Evolutionary conservation across 2,797 vertebrate genomes (phyloP).

Genomic region (Urosaurus nigricauda): DNA sequence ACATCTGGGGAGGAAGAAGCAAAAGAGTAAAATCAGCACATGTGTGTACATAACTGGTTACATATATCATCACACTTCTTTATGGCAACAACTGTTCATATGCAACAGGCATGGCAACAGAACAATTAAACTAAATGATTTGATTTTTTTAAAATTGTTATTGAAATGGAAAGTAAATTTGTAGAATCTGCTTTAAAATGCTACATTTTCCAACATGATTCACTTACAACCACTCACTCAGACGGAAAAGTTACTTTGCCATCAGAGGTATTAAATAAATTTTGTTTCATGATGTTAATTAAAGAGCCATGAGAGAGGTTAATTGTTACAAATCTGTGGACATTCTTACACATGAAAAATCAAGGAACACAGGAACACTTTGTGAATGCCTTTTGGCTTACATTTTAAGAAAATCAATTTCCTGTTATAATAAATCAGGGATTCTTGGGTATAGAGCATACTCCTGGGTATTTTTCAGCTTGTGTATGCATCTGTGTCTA

Average conservation of each 20-base stretch:
- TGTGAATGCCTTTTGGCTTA: neutral
- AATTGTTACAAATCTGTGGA: neutral
- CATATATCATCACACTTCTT: neutral
- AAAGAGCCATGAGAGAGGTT: constrained; percentile 25
- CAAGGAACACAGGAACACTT: constrained; percentile 32
- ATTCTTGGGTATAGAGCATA: neutral
- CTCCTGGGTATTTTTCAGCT: neutral
- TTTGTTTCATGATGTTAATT: constrained; percentile 16
- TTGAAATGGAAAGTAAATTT: neutral
- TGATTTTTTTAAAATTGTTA: neutral
- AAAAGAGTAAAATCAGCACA: neutral
- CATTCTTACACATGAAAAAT: constrained; percentile 26
- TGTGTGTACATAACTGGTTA: neutral
- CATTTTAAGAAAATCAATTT: neutral
- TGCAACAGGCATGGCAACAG: neutral
- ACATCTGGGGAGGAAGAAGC: neutral
- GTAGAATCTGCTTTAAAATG: neutral
- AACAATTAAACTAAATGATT: neutral
- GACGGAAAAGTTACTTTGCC: constrained; percentile 1
- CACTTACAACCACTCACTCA: neutral
- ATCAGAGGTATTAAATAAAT: neutral
- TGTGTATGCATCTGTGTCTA: neutral
- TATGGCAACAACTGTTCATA: neutral
- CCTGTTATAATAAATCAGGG: neutral
- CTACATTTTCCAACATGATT: neutral